Evolutionary conservation across 2,888 invertebrate genomes (phyloP).

Genomic region (Callimorpha dominula): DNA sequence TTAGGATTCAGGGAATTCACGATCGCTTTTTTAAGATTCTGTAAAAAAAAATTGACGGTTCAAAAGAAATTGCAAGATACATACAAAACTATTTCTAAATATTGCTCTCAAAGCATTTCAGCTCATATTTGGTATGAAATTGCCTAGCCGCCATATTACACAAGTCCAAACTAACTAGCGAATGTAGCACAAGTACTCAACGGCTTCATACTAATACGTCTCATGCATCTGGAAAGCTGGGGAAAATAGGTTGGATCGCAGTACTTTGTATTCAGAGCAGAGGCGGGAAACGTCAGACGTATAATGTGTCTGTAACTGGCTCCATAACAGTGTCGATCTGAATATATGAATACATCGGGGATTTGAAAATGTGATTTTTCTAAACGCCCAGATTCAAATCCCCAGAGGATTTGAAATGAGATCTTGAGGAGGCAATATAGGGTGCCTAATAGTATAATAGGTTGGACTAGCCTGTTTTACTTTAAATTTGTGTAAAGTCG

Average conservation of each 20-base stretch:
- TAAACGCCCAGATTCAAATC: too few relatives aligned
- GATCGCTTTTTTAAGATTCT: too few relatives aligned
- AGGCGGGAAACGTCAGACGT: neutral
- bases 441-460: neutral
- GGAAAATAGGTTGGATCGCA: neutral
- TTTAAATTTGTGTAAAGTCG: too few relatives aligned
- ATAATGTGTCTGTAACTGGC: neutral
- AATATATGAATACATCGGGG: neutral
- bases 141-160: neutral
- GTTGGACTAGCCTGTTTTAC: too few relatives aligned
- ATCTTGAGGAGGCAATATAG: too few relatives aligned
- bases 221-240: neutral
- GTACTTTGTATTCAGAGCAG: neutral
- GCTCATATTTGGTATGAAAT: neutral
- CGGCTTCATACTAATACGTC: neutral
- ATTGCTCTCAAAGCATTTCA: too few relatives aligned
- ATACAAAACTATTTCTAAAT: too few relatives aligned
- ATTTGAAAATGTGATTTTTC: neutral
- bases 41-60: too few relatives aligned
- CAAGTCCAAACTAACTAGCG: neutral
- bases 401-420: neutral
- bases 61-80: too few relatives aligned
- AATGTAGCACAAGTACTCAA: neutral
- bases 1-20: too few relatives aligned
- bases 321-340: neutral